These are phyloP conservation scores for Otolemur garnettii DNA, from an alignment of 2,113 vertebrate genomes.

Conservation along the genomic window DNA sequence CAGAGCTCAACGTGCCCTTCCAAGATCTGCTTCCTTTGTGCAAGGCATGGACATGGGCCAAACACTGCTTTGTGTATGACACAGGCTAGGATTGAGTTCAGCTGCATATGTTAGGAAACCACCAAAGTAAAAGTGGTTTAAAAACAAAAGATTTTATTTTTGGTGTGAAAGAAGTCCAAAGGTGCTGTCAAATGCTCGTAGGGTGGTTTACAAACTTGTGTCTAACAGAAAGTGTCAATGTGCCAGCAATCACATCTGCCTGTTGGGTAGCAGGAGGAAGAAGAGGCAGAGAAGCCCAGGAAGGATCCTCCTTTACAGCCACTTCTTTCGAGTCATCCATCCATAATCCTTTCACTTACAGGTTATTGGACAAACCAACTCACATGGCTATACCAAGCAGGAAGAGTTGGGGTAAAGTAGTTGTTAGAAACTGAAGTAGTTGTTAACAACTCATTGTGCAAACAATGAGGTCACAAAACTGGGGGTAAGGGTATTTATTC, in stretches of 20 bases:
- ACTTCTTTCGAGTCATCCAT: neutral
- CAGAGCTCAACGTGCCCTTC: neutral
- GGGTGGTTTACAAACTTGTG: neutral
- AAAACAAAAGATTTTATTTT: neutral
- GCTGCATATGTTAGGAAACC: neutral
- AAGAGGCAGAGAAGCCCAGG: neutral
- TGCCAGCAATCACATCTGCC: neutral
- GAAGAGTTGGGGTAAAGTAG: neutral
- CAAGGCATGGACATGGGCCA: rapidly evolving
- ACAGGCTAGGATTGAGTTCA: neutral
- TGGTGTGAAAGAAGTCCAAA: neutral
- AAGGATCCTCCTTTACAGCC: neutral
- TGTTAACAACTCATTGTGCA: too few species aligned
- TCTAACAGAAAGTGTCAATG: neutral
- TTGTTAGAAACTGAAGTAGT: neutral
- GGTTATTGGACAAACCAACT: neutral
- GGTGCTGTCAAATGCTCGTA: neutral
- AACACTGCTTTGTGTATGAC: neutral
- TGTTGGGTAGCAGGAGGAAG: neutral
- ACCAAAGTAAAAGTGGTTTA: neutral
- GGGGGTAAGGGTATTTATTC: neutral
- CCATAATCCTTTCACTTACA: neutral
- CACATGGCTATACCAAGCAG: neutral
- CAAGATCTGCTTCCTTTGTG: neutral
- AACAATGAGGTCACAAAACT: neutral